These are phyloP conservation scores for Camelus dromedarius DNA, from an alignment of 2,113 vertebrate genomes.

Conservation along the genomic window DNA sequence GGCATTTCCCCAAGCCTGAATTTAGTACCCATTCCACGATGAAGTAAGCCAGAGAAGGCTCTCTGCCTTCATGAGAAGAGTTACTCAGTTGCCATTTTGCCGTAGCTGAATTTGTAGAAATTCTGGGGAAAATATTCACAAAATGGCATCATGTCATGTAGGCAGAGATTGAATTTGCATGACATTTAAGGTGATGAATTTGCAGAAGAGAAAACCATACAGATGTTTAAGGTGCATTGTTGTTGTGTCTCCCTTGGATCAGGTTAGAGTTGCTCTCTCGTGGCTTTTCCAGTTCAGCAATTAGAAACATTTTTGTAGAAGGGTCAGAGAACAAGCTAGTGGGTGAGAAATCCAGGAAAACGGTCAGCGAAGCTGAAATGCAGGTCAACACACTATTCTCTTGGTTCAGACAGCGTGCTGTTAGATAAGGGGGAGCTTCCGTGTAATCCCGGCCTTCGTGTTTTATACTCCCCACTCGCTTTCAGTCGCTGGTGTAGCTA, in stretches of 20 bases:
- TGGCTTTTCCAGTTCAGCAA: neutral
- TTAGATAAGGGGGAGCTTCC: rapidly evolving
- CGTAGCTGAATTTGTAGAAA: neutral
- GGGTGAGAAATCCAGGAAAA: neutral
- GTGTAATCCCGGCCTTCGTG: neutral
- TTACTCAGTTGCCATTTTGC: neutral
- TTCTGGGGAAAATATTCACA: neutral
- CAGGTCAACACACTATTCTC: neutral
- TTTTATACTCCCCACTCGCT: neutral
- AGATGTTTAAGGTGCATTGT: neutral
- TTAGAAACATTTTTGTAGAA: neutral
- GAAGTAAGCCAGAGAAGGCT: neutral
- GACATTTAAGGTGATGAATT: neutral
- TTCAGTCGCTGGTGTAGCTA: neutral
- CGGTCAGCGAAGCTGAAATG: neutral
- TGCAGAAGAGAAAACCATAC: neutral
- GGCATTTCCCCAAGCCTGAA: neutral
- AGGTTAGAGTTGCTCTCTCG: neutral
- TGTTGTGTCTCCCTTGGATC: neutral
- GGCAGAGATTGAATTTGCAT: neutral
- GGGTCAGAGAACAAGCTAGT: neutral
- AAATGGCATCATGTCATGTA: neutral
- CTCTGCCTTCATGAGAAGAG: neutral
- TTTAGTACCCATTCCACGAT: neutral
- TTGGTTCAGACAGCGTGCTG: neutral